Base-by-base conservation (phyloP, 2,888 invertebrate genomes). In the Azorinus chamasolen region DNA sequence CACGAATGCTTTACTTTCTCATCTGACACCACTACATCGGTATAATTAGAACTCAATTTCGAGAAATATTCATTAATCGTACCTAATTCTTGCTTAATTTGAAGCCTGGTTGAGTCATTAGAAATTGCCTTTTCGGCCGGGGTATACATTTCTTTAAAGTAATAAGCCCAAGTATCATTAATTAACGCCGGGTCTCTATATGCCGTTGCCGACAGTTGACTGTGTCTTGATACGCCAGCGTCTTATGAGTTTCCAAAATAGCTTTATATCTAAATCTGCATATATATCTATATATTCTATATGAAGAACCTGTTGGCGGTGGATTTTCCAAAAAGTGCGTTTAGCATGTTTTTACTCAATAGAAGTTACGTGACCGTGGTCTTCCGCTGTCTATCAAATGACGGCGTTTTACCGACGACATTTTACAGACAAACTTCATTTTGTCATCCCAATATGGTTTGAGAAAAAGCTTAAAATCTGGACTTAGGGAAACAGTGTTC, bases 191-290 rank as follows among this genome's bases (percentile, higher is more conserved):
- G n/a, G n/a, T n/a, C n/a, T n/a, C n/a, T n/a, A 25, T 14, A 51
- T 22, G 10, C 25, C 51, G 25, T 10, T 22, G 16, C 22, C 51
- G 25, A 22, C 25, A 22, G n/a, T n/a, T n/a, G n/a, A n/a, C n/a
- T 22, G 20, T 20, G 6, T 51, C 18, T 20, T 22, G 16, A 25
- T 18, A 22, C 55, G 22, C 8, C 37, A 8, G 27, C 37, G 27
- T 16, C 37, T 55, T 5, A 55, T 37, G 8, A 55, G 18, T 25
- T 55, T 55, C 55, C 55, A 55, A 5, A 55, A 55, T 18, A 10
- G 16, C 8, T n/a, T 32, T 16, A n/a, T 18, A 55, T 55, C 37
- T 12, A 5, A 6, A 16, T 55, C 55, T 6, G 55, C 55, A n/a
- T 20, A 37, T 55, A 32, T 32, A 10, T 32, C 55, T n/a, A 55